Base-by-base conservation (phyloP, 2,113 vertebrate species). In the Silurus meridionalis region DNA sequence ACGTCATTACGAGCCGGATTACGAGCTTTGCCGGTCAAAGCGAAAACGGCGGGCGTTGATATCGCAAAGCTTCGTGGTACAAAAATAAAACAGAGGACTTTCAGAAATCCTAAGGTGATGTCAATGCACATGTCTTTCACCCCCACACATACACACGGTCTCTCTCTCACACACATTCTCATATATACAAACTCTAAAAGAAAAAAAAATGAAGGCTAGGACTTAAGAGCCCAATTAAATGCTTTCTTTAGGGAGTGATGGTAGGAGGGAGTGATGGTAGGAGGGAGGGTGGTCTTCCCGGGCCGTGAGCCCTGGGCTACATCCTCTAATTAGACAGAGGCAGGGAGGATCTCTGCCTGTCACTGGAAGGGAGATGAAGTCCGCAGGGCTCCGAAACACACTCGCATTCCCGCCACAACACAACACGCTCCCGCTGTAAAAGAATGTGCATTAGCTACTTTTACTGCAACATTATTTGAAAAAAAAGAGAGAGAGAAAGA, bases 201-300 rank as follows among this genome's bases (percentile, higher is more conserved):
- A 95, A 95, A 67, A 67, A 80, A 92, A 94, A 95, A 95, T 94
- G 94, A 94, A 94, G 92, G 93, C 94, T 93, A 95, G 94, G 94
- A 95, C 94, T 95, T 94, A 95, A 94, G 94, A 95, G 94, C 93
- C 94, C 94, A 95, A 95, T 95, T 95, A 95, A 94, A 93, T 93
- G 92, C 93, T 94, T 95, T 94, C 94, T 95, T 94, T 92, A 91
- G 94, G 94, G 94, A 95, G 93, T 92, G 93, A 95, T 94, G 93
- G 93, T 93, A 92, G 92, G 93, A 69, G 92, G 92, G 93, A 92
- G 94, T 92, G 93, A 95, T 94, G 93, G 93, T 93, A 92, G 92
- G 93, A 69, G 92, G 92, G 93, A 92, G 94, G 92, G 92, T 93
- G 93, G 92, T 92, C 94, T 94, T 95, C 92, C 91, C 92, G 93